phyloP scores from a whole-genome alignment of 2,797 vertebrate species.

The Caiman crocodilus region DNA sequence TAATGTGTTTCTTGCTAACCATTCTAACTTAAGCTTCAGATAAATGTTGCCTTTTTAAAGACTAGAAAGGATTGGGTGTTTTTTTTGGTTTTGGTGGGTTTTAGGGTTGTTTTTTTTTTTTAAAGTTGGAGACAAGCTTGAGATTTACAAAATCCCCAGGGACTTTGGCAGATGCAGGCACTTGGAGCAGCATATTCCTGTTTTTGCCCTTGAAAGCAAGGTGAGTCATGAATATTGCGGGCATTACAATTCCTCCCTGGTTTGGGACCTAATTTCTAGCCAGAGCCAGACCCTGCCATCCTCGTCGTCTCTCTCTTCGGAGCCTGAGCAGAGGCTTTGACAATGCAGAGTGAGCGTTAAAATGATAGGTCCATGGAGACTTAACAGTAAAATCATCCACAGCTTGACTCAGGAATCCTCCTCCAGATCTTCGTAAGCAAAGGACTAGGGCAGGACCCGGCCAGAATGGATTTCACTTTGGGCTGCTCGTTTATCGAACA shows the following conservation, averaged over 20 bases:
- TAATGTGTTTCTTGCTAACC: too few species aligned
- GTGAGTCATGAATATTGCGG: neutral
- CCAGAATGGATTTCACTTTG: neutral
- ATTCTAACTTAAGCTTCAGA: too few species aligned
- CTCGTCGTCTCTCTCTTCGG: neutral
- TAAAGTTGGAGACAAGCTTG: neutral
- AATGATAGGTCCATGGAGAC: too few species aligned
- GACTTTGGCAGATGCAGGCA: neutral
- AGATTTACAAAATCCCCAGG: neutral
- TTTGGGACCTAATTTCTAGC: neutral
- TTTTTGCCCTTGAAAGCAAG: neutral
- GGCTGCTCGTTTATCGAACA: neutral
- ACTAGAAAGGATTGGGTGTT: neutral
- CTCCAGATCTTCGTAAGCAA: neutral
- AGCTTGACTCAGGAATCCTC: neutral
- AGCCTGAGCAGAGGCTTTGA: neutral
- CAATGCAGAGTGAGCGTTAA: neutral
- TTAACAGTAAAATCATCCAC: neutral
- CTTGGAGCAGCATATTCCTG: neutral
- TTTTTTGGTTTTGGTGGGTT: neutral
- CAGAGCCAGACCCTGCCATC: neutral
- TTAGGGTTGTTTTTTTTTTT: neutral
- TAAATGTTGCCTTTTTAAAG: neutral
- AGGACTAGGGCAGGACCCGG: neutral
- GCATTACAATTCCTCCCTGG: neutral